These are phyloP conservation scores for Muscidifurax raptorellus DNA, from an alignment of 1,140 invertebrate species.

Conservation along the genomic window DNA sequence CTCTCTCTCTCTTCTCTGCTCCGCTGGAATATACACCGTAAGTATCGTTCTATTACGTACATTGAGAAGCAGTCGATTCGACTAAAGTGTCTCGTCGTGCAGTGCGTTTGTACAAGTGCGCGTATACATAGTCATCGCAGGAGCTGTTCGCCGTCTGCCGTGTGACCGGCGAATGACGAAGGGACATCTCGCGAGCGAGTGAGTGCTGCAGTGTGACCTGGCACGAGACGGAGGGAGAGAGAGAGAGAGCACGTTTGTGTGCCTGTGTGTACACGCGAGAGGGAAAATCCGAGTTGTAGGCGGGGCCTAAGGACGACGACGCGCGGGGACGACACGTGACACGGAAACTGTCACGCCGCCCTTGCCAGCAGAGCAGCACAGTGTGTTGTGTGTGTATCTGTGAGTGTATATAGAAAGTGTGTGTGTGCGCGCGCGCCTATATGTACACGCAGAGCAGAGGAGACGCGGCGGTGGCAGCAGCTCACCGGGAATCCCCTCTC, in stretches of 20 bases:
- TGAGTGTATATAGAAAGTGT: neutral
- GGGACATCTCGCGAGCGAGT: slow-evolving; percentile 14
- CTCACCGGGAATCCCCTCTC: slow-evolving; percentile 28
- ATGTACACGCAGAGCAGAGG: neutral
- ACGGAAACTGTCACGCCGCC: slow-evolving; percentile 75
- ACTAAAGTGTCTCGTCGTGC: slow-evolving; percentile 53
- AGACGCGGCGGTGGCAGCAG: slow-evolving; percentile 10
- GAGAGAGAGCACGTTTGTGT: neutral
- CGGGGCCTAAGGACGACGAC: slow-evolving; percentile 69
- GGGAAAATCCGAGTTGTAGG: slow-evolving; percentile 70
- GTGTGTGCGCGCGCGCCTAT: too few species aligned
- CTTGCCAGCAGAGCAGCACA: slow-evolving; percentile 57
- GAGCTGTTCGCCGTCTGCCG: slow-evolving; percentile 37
- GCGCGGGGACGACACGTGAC: slow-evolving; percentile 68
- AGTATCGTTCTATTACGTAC: neutral
- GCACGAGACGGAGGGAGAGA: slow-evolving; percentile 28
- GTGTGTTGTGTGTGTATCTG: neutral
- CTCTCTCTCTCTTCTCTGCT: neutral
- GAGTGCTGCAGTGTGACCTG: slow-evolving; percentile 2
- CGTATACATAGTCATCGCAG: neutral
- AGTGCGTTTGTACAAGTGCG: slow-evolving; percentile 20
- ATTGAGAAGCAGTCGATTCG: neutral
- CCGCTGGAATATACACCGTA: neutral
- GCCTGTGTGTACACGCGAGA: slow-evolving; percentile 24
- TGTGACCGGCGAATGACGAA: slow-evolving; percentile 51